phyloP scores from a whole-genome alignment of 2,797 vertebrate species.

The Urophycis tenuis region DNA sequence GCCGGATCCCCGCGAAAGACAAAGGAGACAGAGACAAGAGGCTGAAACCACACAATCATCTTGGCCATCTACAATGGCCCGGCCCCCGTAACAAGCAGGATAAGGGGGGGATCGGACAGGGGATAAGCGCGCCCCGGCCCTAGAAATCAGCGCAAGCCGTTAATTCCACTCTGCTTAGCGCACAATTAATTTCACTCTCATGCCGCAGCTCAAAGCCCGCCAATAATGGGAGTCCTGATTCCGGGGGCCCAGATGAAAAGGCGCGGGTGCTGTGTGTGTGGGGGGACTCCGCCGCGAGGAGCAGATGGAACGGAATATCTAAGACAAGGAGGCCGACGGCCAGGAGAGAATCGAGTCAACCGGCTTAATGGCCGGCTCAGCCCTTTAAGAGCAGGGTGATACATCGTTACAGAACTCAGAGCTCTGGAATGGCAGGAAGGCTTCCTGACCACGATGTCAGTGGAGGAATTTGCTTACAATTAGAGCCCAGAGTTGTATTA shows the following conservation, averaged over 20 bases:
- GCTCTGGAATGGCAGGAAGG: conserved; percentile 9
- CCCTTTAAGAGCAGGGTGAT: conserved; percentile 13
- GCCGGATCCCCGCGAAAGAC: conserved; percentile 64
- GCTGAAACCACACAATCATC: conserved; percentile 72
- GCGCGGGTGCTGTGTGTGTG: conserved; percentile 52
- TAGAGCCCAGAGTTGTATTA: conserved; percentile 52
- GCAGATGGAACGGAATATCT: conserved; percentile 60
- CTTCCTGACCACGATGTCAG: conserved; percentile 19
- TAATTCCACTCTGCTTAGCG: conserved; percentile 76
- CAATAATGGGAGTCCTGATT: conserved; percentile 53
- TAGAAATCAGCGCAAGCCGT: conserved; percentile 69
- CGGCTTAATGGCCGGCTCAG: conserved; percentile 18
- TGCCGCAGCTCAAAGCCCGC: conserved; percentile 53
- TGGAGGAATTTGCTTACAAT: conserved; percentile 45
- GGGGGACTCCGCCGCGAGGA: conserved; percentile 39
- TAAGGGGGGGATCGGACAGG: conserved; percentile 69
- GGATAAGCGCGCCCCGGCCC: conserved; percentile 63
- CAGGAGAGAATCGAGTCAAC: conserved; percentile 45
- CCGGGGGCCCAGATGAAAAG: conserved; percentile 64
- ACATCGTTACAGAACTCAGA: conserved; percentile 21
- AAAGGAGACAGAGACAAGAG: conserved; percentile 73
- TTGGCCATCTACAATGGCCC: conserved; percentile 69
- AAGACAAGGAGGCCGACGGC: conserved; percentile 39
- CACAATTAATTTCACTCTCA: conserved; percentile 71
- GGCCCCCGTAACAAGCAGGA: conserved; percentile 72